A percentile compares a stretch with the other conserved stretches of the same genome.
Evolutionary conservation across 92 coral and sea anemone genomes (phyloP).

Genomic region (Montipora capitata): DNA sequence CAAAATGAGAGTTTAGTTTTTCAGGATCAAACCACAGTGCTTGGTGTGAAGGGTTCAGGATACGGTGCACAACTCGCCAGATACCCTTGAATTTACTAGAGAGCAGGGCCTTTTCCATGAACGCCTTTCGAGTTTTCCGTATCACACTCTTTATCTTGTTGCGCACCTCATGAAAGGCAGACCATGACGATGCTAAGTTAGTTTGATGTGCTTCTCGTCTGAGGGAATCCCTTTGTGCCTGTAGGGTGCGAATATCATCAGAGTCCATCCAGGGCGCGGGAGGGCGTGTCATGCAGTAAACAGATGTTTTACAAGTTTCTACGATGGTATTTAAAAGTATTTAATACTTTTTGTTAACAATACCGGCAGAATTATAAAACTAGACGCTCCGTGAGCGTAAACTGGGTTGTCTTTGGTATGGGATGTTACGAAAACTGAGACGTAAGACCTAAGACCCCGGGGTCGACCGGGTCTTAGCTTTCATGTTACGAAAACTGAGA

Average conservation of each 20-base stretch:
- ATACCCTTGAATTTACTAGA: neutral
- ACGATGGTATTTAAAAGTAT: too few species aligned
- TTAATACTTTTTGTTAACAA: too few species aligned
- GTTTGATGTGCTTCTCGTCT: neutral
- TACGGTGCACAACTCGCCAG: neutral
- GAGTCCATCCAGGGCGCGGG: slow-evolving; percentile 4
- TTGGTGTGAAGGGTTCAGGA: neutral
- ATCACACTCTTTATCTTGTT: neutral
- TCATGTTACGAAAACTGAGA: too few species aligned
- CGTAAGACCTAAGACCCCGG: too few species aligned
- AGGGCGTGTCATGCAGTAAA: neutral
- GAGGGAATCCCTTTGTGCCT: neutral
- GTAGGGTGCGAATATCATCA: neutral
- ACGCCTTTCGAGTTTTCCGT: neutral
- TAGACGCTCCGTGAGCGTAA: too few species aligned
- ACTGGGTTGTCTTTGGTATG: too few species aligned
- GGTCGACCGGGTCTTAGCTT: too few species aligned
- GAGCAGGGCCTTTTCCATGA: neutral
- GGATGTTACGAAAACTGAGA: too few species aligned
- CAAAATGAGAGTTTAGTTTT: neutral
- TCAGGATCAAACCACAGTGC: neutral
- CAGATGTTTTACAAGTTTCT: too few species aligned
- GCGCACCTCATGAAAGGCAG: neutral
- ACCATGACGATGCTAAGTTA: neutral
- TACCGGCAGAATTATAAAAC: too few species aligned